These are phyloP conservation scores for Drosophila buzzatii DNA, from an alignment of 2,888 invertebrate genomes.

Conservation along the genomic window DNA sequence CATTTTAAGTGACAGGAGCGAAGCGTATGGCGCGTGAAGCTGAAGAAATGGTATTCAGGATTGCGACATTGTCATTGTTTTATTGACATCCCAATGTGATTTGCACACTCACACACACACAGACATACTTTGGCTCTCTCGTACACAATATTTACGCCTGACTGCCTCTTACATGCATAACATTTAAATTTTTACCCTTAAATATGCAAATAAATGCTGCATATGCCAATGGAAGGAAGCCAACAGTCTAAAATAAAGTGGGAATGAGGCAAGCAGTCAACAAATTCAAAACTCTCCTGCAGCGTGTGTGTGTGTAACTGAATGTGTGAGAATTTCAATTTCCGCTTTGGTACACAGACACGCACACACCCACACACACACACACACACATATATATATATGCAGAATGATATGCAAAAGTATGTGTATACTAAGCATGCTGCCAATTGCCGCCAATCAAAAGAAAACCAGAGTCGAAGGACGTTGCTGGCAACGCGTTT, in stretches of 20 bases:
- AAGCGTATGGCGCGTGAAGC: constrained; percentile 29
- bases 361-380: constrained; percentile 2
- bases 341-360: constrained; percentile 57
- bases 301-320: constrained; percentile 8
- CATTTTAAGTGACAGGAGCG: constrained; percentile 71
- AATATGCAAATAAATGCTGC: constrained; percentile 74
- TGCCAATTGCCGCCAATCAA: constrained; percentile 76
- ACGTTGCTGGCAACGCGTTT: constrained; percentile 53
- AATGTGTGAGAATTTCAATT: constrained; percentile 73
- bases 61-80: constrained; percentile 72
- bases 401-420: constrained; percentile 4
- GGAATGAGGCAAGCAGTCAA: constrained; percentile 26
- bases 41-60: constrained; percentile 35
- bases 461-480: constrained; percentile 77
- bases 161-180: constrained; percentile 44
- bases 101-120: not conserved
- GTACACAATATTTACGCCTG: constrained; percentile 22
- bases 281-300: constrained; percentile 45
- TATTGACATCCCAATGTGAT: constrained; percentile 57
- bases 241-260: constrained; percentile 11
- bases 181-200: constrained; percentile 69
- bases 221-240: constrained; percentile 28
- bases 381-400: not conserved
- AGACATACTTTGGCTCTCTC: not conserved
- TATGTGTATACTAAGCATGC: constrained; percentile 46